Percentiles rank a stretch among this genome's conserved stretches.
phyloP scores from a whole-genome alignment of 2,113 vertebrate genomes.

The Apteryx mantelli region DNA sequence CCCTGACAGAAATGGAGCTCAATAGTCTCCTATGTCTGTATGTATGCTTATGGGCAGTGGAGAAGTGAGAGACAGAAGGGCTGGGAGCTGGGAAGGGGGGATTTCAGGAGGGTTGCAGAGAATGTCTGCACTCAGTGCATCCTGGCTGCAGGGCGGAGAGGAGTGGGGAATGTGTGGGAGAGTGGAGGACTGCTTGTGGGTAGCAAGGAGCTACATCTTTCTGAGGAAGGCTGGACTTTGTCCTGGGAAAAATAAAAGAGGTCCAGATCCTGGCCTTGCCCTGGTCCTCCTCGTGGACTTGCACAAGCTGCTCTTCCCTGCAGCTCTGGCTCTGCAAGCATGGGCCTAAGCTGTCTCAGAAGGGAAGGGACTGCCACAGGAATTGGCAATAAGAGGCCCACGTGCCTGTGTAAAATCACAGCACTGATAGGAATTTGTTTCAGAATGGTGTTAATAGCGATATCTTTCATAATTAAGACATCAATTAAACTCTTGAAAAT shows the following conservation, averaged over 20 bases:
- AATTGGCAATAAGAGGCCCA: background rate
- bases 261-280: background rate
- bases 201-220: background rate
- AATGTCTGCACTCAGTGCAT: background rate
- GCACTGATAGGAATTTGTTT: background rate
- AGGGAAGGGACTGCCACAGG: background rate
- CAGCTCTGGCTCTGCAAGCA: background rate
- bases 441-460: background rate
- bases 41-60: background rate
- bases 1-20: background rate
- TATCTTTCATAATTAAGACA: background rate
- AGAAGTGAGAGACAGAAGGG: background rate
- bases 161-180: background rate
- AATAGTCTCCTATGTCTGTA: background rate
- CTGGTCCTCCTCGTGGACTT: background rate
- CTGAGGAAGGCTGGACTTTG: background rate
- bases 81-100: background rate
- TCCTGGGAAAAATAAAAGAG: background rate
- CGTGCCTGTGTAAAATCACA: background rate
- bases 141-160: background rate
- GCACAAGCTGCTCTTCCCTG: background rate
- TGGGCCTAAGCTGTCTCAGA: background rate
- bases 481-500: conserved; percentile 14
- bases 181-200: background rate
- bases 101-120: background rate